Evolutionary conservation across 1,140 invertebrate genomes (phyloP), one percentile per base, ranked within the genome.

Genomic region (Penaeus japonicus): DNA sequence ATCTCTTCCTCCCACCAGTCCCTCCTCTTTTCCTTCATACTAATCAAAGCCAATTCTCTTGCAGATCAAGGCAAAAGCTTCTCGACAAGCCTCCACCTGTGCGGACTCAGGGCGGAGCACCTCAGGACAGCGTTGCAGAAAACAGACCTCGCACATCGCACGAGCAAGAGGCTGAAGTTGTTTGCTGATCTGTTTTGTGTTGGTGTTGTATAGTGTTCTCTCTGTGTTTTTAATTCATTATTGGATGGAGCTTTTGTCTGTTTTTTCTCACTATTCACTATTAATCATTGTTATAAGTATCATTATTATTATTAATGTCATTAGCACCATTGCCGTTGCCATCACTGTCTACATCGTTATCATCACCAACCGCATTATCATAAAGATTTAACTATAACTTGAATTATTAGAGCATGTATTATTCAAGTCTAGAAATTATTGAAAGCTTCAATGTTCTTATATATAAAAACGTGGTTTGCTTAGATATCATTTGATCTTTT

Each of bases 101-200:
- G 89, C 82, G 89, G 89, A 18, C 70, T 89, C 1, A 79, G 89
- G 83, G 89, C 83, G 24, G 84, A 82, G 5, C 89, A 89, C 65
- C 89, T 89, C 24, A 75, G 73, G 24, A 59, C 84, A 22, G 70
- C 89, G 4, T 30, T 89, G 3, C n/a, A 55, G 22, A 85, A 85
- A 57, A 77, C 79, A 57, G 89, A 88, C 57, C 20, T 47, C 20
- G 24, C 57, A 18, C 62, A 80, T 53, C 70, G 75, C n/a, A 20
- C 59, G 5, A 83, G 30, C 77, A 90, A 82, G 30, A 85, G 53
- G n/a, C 84, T 85, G 15, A 89, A 89, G 54, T 70, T 89, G 17
- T 87, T 84, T 79, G 78, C 89, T 27, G 89, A 89, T 77, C 59
- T 89, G 18, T 89, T 89, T 27, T 89, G 89, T 89, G 89, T 89